phyloP scores from a whole-genome alignment of 2,113 vertebrate genomes.

The Rostratula benghalensis region DNA sequence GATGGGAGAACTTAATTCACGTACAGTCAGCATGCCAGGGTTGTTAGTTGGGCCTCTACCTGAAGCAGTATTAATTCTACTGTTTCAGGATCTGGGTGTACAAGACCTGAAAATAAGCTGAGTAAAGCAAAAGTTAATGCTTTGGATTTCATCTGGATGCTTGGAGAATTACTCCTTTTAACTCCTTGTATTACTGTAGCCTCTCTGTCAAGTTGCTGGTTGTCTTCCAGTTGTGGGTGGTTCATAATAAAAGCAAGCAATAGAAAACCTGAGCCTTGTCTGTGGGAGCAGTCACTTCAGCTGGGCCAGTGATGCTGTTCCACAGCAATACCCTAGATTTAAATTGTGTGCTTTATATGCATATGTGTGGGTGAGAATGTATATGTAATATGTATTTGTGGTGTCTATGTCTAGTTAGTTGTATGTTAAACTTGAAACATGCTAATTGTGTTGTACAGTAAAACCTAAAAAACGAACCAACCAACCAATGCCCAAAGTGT shows the following conservation, averaged over 20 bases:
- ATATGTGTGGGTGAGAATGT: slow-evolving; percentile 21
- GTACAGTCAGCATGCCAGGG: not conserved
- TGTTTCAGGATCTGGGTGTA: not conserved
- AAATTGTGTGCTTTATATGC: not conserved
- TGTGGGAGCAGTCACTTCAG: not conserved
- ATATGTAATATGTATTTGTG: not conserved
- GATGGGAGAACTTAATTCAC: not conserved
- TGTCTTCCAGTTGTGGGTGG: not conserved
- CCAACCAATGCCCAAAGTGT: not conserved
- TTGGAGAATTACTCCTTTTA: not conserved
- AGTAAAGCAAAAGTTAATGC: not conserved
- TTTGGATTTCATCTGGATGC: not conserved
- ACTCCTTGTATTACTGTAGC: not conserved
- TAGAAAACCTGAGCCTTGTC: not conserved
- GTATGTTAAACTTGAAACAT: not conserved
- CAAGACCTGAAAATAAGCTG: not conserved
- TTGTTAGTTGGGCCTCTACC: not conserved
- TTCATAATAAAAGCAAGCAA: not conserved
- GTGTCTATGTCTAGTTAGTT: slow-evolving; percentile 25
- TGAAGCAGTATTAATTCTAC: not conserved
- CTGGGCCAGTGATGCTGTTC: not conserved
- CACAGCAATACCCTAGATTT: not conserved
- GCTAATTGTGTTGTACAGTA: not conserved
- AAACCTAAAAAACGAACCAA: not conserved
- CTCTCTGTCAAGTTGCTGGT: not conserved